Base-by-base conservation (phyloP, 2,888 invertebrate species). In the Cryptocephalus moraei region DNA sequence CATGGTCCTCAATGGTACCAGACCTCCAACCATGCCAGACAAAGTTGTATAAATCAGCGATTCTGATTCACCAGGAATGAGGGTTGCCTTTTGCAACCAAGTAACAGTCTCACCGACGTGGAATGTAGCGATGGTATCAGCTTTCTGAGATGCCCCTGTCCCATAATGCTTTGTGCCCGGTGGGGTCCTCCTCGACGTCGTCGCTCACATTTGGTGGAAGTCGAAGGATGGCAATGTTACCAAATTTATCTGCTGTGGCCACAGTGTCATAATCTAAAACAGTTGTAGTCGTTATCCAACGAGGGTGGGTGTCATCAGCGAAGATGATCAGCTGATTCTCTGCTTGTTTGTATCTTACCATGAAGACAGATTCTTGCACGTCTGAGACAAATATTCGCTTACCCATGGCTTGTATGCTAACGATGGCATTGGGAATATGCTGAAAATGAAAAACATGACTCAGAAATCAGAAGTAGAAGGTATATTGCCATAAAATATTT, bases 121-220 rank as follows among this genome's bases (percentile, higher is more conserved):
- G 74, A 97, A 96, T 62, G 90, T 91, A 8, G 90, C 82, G 11
- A 91, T 81, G 14, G 91, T 84, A 59, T 96, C 95, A 0, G 94
- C 90, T 72, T 99, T 99, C 65, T 99, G 97, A 1, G 96, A 94
- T 1, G 99, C 96, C 32, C 66, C 89, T 78, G 66, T 90, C 90
- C 97, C 97, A 99, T 1, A 99, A 74, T 0, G 96, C 92, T 69
- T 96, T 95, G 64, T 94, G 95, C 40, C 97, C 97, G 0, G 97
- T 97, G 1, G 97, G 99, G 73, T 99, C 99, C 72, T 99, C 99
- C 68, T 99, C 97, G 0, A 99, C 94, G 66, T 99, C 97, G 71
- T 99, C 99, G 22, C 88, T 89, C 1, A 94, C 87, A 48, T 91
- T 91, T 46, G 86, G 82, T 0, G 97, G 93, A 46, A 96, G 69